A percentile compares a stretch with the other conserved stretches of the same genome.
phyloP scores from a whole-genome alignment of 2,888 invertebrate genomes.

The Aphidius colemani region DNA sequence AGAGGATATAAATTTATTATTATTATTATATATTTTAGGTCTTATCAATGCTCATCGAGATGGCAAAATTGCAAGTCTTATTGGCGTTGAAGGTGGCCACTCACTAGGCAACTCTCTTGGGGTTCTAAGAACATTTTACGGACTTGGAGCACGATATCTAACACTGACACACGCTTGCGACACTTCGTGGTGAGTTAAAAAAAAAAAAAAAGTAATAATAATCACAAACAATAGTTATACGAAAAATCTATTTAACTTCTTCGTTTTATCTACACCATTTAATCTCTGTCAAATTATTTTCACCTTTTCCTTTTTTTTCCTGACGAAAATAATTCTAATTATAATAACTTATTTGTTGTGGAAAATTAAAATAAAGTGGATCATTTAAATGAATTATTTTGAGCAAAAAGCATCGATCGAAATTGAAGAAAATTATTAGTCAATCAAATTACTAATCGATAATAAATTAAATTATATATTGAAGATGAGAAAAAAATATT shows the following conservation, averaged over 20 bases:
- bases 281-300: too few relatives aligned
- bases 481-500: too few relatives aligned
- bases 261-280: neutral
- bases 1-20: constrained; percentile 10
- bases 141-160: constrained; percentile 85
- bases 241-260: constrained; percentile 4
- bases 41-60: constrained; percentile 71
- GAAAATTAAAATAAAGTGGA: too few relatives aligned
- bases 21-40: constrained; percentile 61
- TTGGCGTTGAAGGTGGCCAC: constrained; percentile 93
- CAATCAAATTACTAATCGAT: too few relatives aligned
- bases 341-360: too few relatives aligned
- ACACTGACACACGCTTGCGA: constrained; percentile 92
- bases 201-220: neutral
- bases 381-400: too few relatives aligned
- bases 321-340: too few relatives aligned
- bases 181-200: constrained; percentile 74
- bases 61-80: constrained; percentile 84
- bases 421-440: too few relatives aligned
- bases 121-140: constrained; percentile 85
- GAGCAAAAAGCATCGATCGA: too few relatives aligned
- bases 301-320: too few relatives aligned
- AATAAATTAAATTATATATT: too few relatives aligned
- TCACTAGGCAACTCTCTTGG: constrained; percentile 88
- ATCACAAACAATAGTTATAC: neutral